Percentiles rank a stretch among this genome's conserved stretches.
Evolutionary conservation across 2,797 vertebrate species (phyloP).

Genomic region (Cossypha heuglini): DNA sequence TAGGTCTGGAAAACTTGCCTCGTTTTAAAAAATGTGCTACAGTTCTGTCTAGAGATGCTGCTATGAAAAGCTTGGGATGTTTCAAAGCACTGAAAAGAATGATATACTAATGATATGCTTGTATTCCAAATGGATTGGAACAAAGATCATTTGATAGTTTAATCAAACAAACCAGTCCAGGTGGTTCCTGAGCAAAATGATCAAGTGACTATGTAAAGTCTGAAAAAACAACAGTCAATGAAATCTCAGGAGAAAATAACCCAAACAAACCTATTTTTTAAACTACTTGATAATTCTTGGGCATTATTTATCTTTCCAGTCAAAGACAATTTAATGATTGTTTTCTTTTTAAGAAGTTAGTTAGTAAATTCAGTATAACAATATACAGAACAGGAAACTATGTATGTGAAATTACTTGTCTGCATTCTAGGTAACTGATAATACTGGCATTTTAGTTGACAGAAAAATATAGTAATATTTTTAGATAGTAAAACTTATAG

Average conservation of each 20-base stretch:
- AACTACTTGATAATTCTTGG: not conserved
- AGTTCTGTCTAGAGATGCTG: not conserved
- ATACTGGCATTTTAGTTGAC: not conserved
- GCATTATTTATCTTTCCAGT: not conserved
- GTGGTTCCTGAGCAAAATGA: not conserved
- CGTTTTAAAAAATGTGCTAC: not conserved
- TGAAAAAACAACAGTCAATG: not conserved
- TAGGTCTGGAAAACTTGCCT: not conserved
- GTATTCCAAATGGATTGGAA: not conserved
- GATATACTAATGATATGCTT: not conserved
- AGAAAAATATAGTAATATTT: not conserved
- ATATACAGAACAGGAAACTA: not conserved
- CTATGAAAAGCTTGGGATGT: not conserved
- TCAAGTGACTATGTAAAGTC: not conserved
- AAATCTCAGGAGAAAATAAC: not conserved
- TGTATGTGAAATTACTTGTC: not conserved
- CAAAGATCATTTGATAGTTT: not conserved
- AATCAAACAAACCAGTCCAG: not conserved
- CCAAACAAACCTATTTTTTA: not conserved
- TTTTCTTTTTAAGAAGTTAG: not conserved
- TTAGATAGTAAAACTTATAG: not conserved
- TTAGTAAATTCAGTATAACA: not conserved
- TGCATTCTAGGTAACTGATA: not conserved
- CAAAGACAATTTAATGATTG: not conserved
- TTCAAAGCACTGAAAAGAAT: conserved; percentile 16